Percentiles rank a stretch among this genome's conserved stretches.
Evolutionary conservation across 2,888 invertebrate species (phyloP).

Genomic region (Alsophila aescularia): DNA sequence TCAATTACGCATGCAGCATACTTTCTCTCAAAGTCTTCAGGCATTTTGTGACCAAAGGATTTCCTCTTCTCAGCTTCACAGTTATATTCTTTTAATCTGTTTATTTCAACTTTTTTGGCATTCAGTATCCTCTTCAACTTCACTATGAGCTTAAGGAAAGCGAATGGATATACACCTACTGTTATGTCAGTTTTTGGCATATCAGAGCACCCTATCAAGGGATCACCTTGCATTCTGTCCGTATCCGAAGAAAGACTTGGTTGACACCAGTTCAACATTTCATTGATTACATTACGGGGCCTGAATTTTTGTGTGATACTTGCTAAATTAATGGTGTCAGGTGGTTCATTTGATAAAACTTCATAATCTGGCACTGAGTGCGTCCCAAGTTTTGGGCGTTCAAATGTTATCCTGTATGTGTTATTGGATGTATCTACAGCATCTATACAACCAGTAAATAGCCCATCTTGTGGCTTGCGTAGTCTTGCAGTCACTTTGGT

Average conservation of each 20-base stretch:
- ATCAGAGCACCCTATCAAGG: constrained; percentile 85
- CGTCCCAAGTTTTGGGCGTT: constrained; percentile 95
- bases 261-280: constrained; percentile 78
- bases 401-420: constrained; percentile 97
- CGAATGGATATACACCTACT: constrained; percentile 93
- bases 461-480: constrained; percentile 96
- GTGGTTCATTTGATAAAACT: constrained; percentile 96
- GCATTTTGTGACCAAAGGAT: constrained; percentile 90
- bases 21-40: constrained; percentile 94
- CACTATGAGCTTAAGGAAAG: constrained; percentile 93
- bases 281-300: constrained; percentile 86
- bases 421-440: constrained; percentile 97
- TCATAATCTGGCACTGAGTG: constrained; percentile 98
- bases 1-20: constrained; percentile 95
- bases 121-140: constrained; percentile 93
- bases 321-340: constrained; percentile 94
- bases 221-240: constrained; percentile 86
- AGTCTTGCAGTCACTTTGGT: constrained; percentile 96
- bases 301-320: constrained; percentile 93
- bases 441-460: constrained; percentile 97
- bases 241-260: constrained; percentile 48
- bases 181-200: constrained; percentile 75
- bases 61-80: constrained; percentile 94
- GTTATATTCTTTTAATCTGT: constrained; percentile 93
- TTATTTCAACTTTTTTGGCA: constrained; percentile 92